These are phyloP conservation scores for Stegana nigrithorax DNA, from an alignment of 2,888 invertebrate genomes.

Conservation along the genomic window DNA sequence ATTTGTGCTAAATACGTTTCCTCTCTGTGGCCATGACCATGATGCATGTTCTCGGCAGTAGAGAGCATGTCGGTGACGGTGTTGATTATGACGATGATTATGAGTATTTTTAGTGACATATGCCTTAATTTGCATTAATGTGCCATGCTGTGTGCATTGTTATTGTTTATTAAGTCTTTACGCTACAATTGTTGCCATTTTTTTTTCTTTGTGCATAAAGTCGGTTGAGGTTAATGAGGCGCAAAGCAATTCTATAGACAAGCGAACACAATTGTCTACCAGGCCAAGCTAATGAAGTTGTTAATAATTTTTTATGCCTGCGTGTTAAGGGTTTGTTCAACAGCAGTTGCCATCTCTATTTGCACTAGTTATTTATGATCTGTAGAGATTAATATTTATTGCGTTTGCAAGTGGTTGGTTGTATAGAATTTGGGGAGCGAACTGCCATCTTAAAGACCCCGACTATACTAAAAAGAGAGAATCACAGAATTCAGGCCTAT, in stretches of 20 bases:
- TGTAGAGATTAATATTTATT: too few species aligned
- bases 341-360: too few species aligned
- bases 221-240: slow-evolving; percentile 49
- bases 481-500: too few species aligned
- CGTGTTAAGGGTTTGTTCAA: too few species aligned
- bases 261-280: slow-evolving; percentile 44
- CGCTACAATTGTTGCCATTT: slow-evolving; percentile 49
- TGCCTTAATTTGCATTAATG: slow-evolving; percentile 66
- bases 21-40: too few species aligned
- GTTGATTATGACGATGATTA: background rate
- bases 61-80: too few species aligned
- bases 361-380: too few species aligned
- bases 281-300: background rate
- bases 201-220: slow-evolving; percentile 35
- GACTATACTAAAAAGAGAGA: too few species aligned
- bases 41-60: too few species aligned
- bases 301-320: background rate
- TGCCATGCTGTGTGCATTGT: slow-evolving; percentile 28
- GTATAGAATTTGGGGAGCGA: too few species aligned
- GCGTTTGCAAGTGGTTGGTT: too few species aligned
- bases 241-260: slow-evolving; percentile 41
- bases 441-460: too few species aligned
- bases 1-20: slow-evolving; percentile 31
- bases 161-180: slow-evolving; percentile 26
- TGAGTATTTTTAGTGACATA: slow-evolving; percentile 46